Conservation (phyloP, 2,888 invertebrate genomes). For the Dasypogon diadema region DNA sequence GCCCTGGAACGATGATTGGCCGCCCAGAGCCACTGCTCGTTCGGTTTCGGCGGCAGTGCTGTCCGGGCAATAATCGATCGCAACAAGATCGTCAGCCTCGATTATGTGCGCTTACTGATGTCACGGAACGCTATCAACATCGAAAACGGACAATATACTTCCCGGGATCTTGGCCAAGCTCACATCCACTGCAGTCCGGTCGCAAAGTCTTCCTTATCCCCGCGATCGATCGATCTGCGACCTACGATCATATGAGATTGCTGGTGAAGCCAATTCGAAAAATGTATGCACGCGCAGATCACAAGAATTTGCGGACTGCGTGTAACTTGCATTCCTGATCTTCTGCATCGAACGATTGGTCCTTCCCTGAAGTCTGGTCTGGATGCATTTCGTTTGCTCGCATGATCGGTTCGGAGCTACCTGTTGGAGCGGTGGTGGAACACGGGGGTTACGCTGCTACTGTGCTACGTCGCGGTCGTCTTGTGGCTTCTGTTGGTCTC, state of each 20-base stretch:
- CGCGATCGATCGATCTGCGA: constrained; percentile 28
- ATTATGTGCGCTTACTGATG: constrained; percentile 26
- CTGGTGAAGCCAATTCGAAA: constrained; percentile 57
- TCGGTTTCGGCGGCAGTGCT: too few species aligned
- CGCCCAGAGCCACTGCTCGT: too few species aligned
- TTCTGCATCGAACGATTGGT: constrained; percentile 1
- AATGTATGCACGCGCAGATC: constrained; percentile 59
- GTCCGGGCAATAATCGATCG: neutral
- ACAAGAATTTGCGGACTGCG: constrained; percentile 59
- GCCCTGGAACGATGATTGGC: neutral
- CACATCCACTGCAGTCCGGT: neutral
- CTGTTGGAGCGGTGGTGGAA: neutral
- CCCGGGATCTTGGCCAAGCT: neutral
- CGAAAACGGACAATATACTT: constrained; percentile 15
- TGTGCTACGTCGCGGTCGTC: too few species aligned
- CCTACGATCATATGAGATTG: constrained; percentile 33
- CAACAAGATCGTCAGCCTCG: constrained; percentile 33
- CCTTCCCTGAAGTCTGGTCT: constrained; percentile 21
- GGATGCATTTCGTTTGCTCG: neutral
- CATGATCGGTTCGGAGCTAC: too few species aligned
- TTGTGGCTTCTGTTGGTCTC: neutral
- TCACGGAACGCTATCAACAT: constrained; percentile 9
- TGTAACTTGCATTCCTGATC: constrained; percentile 58
- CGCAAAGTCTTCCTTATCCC: constrained; percentile 33
- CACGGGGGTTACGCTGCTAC: constrained; percentile 11